Evolutionary conservation across 2,888 invertebrate species (phyloP), one percentile per base, ranked within the genome.

Genomic region (Balanococcus diminutus): DNA sequence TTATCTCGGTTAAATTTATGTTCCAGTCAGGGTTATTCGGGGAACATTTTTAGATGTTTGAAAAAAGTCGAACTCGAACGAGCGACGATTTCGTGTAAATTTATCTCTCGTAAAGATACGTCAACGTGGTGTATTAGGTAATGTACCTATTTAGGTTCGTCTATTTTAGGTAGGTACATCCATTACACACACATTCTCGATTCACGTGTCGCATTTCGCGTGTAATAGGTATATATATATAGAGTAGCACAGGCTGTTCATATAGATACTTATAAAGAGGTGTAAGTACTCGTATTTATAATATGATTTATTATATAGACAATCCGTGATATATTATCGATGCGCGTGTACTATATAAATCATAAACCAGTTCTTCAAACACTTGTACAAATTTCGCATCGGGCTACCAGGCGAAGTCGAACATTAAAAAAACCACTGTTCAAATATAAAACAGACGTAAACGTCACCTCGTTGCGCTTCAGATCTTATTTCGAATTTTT

Each of bases 391-490:
- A 67, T 67, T 67, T 67, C 11, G 56, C 56, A 56, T 56, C 56
- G 56, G 2, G 19, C 56, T 56, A 51, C 6, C 19, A 4, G 56
- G 8, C 56, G 56, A 28, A 25, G 67, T 8, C 28, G 28, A 67
- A 67, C 28, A 19, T 67, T 28, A 3, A 1, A 16, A 16, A 28
- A 67, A 67, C 67, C 28, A 36, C 75, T 79, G 75, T 79, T 36
- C 75, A 79, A 79, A 79, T 79, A 79, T 79, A 79, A 79, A 79
- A 79, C 75, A 79, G 75, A 79, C 75, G 75, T 79, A 79, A 79
- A 79, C 75, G 75, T 79, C 75, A 79, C 75, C 36, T 36, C 36
- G 75, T 79, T 19, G 75, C 28, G 75, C 75, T 79, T 79, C 8
- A 36, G 75, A 67, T 67, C 19, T 19, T 79, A 79, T 79, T 79